These are phyloP conservation scores for Lomographa bimaculata DNA, from an alignment of 2,888 invertebrate genomes.

Conservation along the genomic window DNA sequence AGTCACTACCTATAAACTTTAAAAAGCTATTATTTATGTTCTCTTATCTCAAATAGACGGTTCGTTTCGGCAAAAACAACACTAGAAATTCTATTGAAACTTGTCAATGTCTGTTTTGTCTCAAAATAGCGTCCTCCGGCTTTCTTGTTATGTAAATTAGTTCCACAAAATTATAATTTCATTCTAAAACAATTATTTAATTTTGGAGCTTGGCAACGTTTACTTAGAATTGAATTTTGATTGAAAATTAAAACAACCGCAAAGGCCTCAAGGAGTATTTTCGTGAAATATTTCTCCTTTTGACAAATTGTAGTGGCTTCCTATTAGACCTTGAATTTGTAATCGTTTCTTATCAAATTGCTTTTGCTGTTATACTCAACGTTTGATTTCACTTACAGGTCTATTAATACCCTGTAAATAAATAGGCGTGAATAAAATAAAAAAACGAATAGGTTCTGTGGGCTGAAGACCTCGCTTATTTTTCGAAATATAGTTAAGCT, in stretches of 20 bases:
- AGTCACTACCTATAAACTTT: constrained; percentile 11
- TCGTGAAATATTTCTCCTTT: constrained; percentile 14
- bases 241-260: constrained; percentile 11
- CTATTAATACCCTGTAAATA: no score
- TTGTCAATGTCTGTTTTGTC: constrained; percentile 31
- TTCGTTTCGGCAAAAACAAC: constrained; percentile 38
- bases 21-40: constrained; percentile 33
- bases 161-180: constrained; percentile 26
- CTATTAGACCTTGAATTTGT: constrained; percentile 15
- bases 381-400: background rate
- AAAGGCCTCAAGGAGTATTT: constrained; percentile 8
- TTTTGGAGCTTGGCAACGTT: constrained; percentile 20
- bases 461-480: no score
- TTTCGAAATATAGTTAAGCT: no score
- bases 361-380: constrained; percentile 2
- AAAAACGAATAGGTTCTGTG: no score
- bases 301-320: constrained; percentile 16
- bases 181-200: constrained; percentile 17
- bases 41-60: constrained; percentile 33
- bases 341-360: constrained; percentile 10
- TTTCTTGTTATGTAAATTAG: constrained; percentile 36
- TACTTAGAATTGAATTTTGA: constrained; percentile 22
- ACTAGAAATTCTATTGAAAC: constrained; percentile 30
- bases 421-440: no score
- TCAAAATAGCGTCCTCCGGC: constrained; percentile 26